Percentiles rank a stretch among this genome's conserved stretches.
phyloP scores from a whole-genome alignment of 2,797 vertebrate genomes.

The Hemibagrus guttatus region DNA sequence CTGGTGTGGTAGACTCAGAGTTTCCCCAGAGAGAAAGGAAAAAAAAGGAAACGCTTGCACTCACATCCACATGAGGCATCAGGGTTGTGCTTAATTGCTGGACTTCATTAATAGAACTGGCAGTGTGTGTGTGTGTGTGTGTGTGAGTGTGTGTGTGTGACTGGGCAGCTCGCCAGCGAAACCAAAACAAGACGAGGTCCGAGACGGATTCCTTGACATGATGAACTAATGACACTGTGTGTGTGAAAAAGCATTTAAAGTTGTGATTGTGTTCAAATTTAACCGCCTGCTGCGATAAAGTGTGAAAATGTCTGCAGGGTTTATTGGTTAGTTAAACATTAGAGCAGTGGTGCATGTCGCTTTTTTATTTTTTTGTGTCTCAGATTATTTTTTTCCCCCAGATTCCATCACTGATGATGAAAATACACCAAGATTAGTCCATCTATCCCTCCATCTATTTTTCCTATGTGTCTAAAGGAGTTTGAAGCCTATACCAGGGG shows the following conservation, averaged over 20 bases:
- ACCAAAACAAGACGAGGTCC: conserved; percentile 44
- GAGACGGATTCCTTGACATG: conserved; percentile 44
- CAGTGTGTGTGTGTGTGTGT: conserved; percentile 33
- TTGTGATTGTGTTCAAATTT: background rate
- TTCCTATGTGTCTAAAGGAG: no score
- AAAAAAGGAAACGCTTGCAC: conserved; percentile 2
- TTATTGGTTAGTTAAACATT: background rate
- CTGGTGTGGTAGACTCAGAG: background rate
- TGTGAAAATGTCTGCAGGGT: conserved; percentile 6
- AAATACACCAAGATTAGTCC: background rate
- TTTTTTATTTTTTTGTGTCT: no score
- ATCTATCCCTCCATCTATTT: no score
- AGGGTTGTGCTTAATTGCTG: conserved; percentile 58
- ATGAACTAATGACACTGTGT: conserved; percentile 31
- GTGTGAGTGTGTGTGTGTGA: conserved; percentile 26
- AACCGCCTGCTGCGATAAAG: background rate
- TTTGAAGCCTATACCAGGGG: no score
- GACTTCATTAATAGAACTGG: conserved; percentile 56
- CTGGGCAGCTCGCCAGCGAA: conserved; percentile 41
- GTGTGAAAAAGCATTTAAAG: conserved; percentile 13
- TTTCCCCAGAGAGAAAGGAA: background rate
- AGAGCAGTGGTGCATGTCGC: background rate
- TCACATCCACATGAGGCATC: conserved; percentile 23
- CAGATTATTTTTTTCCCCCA: background rate
- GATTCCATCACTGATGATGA: background rate